Conservation (phyloP, 1,140 invertebrate species). For the Diuraphis noxia region DNA sequence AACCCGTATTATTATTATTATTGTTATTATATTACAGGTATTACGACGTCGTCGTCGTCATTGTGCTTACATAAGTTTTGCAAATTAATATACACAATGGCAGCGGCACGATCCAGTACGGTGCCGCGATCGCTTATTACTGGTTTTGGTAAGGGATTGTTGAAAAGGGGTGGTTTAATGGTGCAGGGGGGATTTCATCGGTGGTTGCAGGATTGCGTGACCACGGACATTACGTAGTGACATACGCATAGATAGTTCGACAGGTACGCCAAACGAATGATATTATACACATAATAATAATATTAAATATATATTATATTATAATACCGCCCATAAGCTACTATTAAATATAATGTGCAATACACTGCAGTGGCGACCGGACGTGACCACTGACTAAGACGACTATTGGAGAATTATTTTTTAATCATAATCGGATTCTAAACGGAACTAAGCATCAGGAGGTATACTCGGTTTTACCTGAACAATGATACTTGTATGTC, state of each 20-base stretch:
- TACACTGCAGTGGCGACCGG: not conserved
- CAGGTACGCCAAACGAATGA: not conserved
- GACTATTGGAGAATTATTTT: not conserved
- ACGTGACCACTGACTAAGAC: too few species aligned
- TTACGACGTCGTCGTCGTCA: not conserved
- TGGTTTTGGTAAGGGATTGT: not conserved
- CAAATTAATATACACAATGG: slow-evolving; percentile 4
- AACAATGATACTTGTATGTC: too few species aligned
- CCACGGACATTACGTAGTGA: not conserved
- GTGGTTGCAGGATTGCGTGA: not conserved
- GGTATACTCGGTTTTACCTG: too few species aligned
- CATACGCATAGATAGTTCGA: slow-evolving; percentile 16
- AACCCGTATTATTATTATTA: not conserved
- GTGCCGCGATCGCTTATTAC: not conserved
- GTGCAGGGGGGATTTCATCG: not conserved
- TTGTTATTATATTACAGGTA: not conserved
- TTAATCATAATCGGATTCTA: not conserved
- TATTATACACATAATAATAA: not conserved
- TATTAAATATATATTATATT: too few species aligned
- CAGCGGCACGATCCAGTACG: slow-evolving; percentile 26
- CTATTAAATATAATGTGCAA: not conserved
- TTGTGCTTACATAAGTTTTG: not conserved
- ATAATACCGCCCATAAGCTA: not conserved
- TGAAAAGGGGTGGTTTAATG: not conserved
- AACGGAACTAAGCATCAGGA: not conserved